These are phyloP conservation scores for Serripes groenlandicus DNA, from an alignment of 2,888 invertebrate species.

Conservation along the genomic window DNA sequence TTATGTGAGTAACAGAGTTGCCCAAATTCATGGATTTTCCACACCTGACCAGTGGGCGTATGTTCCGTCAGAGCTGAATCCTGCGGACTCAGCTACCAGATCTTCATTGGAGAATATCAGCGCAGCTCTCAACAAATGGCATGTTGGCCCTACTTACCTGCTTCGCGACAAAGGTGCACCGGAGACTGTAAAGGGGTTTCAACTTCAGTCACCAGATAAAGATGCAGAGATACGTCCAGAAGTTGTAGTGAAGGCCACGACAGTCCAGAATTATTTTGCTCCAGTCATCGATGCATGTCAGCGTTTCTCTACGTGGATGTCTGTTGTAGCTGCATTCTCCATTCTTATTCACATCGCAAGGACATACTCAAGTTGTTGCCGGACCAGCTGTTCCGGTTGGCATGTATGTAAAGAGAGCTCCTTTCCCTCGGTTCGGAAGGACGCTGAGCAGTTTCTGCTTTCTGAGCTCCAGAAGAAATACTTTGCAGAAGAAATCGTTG, in stretches of 20 bases:
- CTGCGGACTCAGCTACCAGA: conserved; percentile 54
- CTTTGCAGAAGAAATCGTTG: not conserved
- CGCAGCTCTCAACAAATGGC: not conserved
- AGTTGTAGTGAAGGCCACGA: not conserved
- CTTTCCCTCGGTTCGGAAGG: not conserved
- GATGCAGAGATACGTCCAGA: conserved; percentile 4
- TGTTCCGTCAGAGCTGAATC: conserved; percentile 46
- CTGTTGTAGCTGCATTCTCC: not conserved
- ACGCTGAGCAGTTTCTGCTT: not conserved
- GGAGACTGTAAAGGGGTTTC: not conserved
- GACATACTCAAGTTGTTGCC: not conserved
- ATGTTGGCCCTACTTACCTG: not conserved
- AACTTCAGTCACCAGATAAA: not conserved
- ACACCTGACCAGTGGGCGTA: conserved; percentile 52
- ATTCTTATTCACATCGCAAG: not conserved
- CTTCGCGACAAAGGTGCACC: not conserved
- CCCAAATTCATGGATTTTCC: conserved; percentile 26
- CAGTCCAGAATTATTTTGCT: not conserved
- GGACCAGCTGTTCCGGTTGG: not conserved
- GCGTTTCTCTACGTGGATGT: not conserved
- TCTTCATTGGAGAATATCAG: not conserved
- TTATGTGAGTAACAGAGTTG: conserved; percentile 62
- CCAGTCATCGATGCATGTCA: not conserved
- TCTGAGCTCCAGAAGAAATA: not conserved
- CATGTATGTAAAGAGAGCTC: not conserved